These are phyloP conservation scores for Eurypyga helias DNA, from an alignment of 2,113 vertebrate species.

Conservation along the genomic window DNA sequence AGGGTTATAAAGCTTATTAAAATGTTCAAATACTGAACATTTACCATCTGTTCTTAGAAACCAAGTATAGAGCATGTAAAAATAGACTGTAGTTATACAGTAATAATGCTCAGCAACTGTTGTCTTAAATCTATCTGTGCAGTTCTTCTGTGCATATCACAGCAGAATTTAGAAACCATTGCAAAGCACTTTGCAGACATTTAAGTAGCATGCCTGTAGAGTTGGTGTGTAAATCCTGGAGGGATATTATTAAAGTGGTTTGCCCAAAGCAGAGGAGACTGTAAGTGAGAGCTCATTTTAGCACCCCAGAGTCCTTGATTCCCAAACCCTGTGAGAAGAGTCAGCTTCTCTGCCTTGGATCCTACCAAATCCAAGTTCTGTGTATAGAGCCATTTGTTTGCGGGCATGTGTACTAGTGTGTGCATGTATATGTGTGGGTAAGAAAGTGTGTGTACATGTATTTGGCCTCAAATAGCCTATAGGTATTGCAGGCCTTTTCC, in stretches of 20 bases:
- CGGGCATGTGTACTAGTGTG: background rate
- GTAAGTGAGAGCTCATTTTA: background rate
- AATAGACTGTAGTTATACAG: constrained; percentile 17
- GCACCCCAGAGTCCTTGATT: background rate
- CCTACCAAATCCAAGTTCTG: constrained; percentile 64
- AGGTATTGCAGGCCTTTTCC: constrained; percentile 7
- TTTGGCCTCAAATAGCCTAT: background rate
- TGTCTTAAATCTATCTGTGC: background rate
- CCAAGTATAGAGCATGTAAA: constrained; percentile 13
- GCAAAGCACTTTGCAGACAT: constrained; percentile 19
- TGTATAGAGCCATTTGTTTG: constrained; percentile 25
- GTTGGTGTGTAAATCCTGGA: background rate
- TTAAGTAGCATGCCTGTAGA: background rate
- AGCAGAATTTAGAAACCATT: constrained; percentile 14
- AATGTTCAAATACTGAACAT: constrained; percentile 4
- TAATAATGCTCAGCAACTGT: constrained; percentile 20
- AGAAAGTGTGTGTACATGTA: background rate
- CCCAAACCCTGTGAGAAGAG: background rate
- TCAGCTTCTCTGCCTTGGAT: constrained; percentile 60
- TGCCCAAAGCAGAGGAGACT: background rate
- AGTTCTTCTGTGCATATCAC: constrained; percentile 8
- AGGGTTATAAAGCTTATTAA: constrained; percentile 25
- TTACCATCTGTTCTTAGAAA: constrained; percentile 54
- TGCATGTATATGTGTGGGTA: background rate
- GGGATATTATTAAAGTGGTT: background rate